These are phyloP conservation scores for Silvanus unidentatus DNA, from an alignment of 2,888 invertebrate genomes.

Conservation along the genomic window DNA sequence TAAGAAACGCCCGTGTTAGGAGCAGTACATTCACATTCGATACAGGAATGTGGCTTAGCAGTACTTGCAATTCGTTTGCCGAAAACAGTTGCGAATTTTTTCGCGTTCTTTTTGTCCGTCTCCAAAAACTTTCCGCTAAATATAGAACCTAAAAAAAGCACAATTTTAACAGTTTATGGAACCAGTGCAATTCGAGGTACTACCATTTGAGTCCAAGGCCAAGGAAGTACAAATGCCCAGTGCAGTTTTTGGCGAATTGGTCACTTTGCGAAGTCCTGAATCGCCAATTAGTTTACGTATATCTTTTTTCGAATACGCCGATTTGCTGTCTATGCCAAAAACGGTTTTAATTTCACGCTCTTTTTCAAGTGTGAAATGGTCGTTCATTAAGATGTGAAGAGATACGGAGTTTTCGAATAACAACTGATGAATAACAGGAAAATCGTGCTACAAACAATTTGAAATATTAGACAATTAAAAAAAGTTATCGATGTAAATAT, in stretches of 20 bases:
- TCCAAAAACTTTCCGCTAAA: conserved; percentile 58
- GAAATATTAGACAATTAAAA: not conserved
- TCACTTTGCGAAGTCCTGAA: conserved; percentile 62
- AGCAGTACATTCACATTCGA: conserved; percentile 65
- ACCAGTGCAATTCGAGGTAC: no score
- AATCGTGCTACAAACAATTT: conserved; percentile 60
- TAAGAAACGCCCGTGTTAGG: conserved; percentile 60
- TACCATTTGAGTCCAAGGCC: conserved; percentile 79
- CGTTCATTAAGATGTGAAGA: conserved; percentile 77
- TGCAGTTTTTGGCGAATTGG: conserved; percentile 67
- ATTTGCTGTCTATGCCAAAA: conserved; percentile 71
- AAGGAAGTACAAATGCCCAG: conserved; percentile 75
- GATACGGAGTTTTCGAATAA: conserved; percentile 75
- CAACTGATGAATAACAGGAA: conserved; percentile 74
- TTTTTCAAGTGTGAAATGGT: conserved; percentile 71
- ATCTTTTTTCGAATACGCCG: conserved; percentile 77
- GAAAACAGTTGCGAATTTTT: conserved; percentile 61
- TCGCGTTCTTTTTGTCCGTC: conserved; percentile 52
- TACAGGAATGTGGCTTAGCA: conserved; percentile 56
- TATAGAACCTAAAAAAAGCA: conserved; percentile 48
- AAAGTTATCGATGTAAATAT: not conserved
- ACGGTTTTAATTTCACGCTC: conserved; percentile 65
- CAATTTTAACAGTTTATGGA: not conserved
- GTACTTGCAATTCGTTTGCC: conserved; percentile 59
- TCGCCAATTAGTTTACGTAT: conserved; percentile 65